These are phyloP conservation scores for Heliconius nattereri DNA, from an alignment of 1,140 invertebrate species.

Conservation along the genomic window DNA sequence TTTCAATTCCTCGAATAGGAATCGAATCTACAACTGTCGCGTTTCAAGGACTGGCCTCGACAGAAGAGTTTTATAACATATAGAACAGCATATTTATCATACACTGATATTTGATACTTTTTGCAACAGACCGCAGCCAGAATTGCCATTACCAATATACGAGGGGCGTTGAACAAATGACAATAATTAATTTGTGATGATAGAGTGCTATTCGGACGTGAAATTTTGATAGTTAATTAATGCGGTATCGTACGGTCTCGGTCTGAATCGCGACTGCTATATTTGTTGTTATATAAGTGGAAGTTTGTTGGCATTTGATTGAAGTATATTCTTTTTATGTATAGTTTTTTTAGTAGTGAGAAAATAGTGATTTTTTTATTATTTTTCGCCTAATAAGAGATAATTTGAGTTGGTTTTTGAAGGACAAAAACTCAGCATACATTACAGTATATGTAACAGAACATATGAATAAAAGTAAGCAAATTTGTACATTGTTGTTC, in stretches of 20 bases:
- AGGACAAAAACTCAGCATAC: too few relatives aligned
- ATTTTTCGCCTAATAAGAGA: too few relatives aligned
- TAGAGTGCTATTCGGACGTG: slow-evolving; percentile 9
- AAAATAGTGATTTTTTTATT: too few relatives aligned
- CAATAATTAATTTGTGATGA: slow-evolving; percentile 40
- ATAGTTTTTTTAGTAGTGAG: too few relatives aligned
- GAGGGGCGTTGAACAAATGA: slow-evolving; percentile 42
- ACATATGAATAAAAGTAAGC: too few relatives aligned
- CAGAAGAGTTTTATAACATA: neutral
- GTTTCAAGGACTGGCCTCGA: too few relatives aligned
- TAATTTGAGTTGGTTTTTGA: too few relatives aligned
- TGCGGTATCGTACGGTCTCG: neutral
- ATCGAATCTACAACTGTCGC: too few relatives aligned
- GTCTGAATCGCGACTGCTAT: neutral
- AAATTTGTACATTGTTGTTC: too few relatives aligned
- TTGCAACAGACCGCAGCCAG: slow-evolving; percentile 42
- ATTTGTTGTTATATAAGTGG: neutral
- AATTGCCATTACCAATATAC: slow-evolving; percentile 22
- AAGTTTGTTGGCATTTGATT: neutral
- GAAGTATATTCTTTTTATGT: neutral
- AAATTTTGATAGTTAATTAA: slow-evolving; percentile 12
- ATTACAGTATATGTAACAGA: too few relatives aligned
- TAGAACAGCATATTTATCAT: slow-evolving; percentile 1
- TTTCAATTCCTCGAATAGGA: too few relatives aligned
- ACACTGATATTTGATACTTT: slow-evolving; percentile 45